Percentiles rank a stretch among this genome's conserved stretches.
These are phyloP conservation scores for Poecile montanus DNA, from an alignment of 2,797 vertebrate species.

Conservation along the genomic window DNA sequence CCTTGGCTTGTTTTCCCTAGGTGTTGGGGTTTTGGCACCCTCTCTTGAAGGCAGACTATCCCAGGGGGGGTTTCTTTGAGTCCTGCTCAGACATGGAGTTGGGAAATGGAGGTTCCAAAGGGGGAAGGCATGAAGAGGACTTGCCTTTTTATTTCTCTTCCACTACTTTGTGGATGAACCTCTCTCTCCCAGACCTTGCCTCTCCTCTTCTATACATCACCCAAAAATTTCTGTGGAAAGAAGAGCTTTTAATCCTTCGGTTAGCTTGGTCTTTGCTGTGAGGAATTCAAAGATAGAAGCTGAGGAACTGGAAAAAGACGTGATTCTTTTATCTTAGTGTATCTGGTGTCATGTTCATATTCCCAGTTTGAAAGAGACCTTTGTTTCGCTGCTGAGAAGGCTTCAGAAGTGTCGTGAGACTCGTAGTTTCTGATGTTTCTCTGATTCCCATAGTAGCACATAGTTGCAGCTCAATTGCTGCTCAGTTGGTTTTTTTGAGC, in stretches of 20 bases:
- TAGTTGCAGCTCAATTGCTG: background rate
- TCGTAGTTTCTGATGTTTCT: background rate
- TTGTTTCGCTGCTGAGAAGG: background rate
- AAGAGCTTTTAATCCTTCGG: background rate
- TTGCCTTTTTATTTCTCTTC: background rate
- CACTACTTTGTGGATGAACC: background rate
- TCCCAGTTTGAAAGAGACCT: background rate
- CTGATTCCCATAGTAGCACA: background rate
- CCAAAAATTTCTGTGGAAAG: background rate
- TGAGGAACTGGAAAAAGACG: background rate
- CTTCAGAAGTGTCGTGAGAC: background rate
- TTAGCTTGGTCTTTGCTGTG: background rate
- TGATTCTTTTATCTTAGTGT: slow-evolving; percentile 17
- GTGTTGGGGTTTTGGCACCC: background rate
- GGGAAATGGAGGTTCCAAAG: background rate
- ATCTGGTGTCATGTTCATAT: slow-evolving; percentile 14
- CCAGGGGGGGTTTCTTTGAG: accelerated
- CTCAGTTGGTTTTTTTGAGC: slow-evolving; percentile 13
- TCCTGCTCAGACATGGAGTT: background rate
- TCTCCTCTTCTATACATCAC: background rate
- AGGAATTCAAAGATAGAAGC: background rate
- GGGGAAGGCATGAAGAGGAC: background rate
- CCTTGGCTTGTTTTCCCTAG: background rate
- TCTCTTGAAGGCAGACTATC: background rate
- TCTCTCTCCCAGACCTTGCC: background rate